Base-by-base conservation (phyloP, 2,797 vertebrate species). In the Ptychadena robeensis region DNA sequence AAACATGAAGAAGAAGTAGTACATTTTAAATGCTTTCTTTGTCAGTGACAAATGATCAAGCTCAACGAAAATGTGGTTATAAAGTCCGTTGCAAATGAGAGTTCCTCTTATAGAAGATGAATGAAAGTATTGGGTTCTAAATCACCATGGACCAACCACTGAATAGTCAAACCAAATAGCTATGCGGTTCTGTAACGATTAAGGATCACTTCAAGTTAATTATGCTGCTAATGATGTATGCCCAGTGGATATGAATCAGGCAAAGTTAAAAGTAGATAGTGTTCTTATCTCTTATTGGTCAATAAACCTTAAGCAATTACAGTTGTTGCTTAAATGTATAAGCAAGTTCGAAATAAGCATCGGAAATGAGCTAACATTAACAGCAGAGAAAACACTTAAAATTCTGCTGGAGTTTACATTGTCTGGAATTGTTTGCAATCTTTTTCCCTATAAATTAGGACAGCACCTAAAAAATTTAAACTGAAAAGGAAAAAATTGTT, bases 191-290 rank as follows among this genome's bases (percentile, higher is more conserved):
- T 83, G 83, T 81, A 81, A 65, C 64, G 73, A 87, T 86, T 87
- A 84, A 67, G 70, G 81, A 67, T 85, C 70, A 83, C 79, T 71
- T 74, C 35, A 73, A 82, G 85, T 82, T 87, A 82, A 86, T 87
- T 85, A 86, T 73, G 68, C 65, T 78, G 81, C 73, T 86, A 83
- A 83, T 86, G 78, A 81, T 78, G 83, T 75, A 80, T 85, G 83
- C 83, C 78, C 83, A 75, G 65, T 65, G 72, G 80, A 83, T 71
- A 83, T 70, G 67, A 76, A 76, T 40, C 71, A 69, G 82, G 75
- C 79, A 37, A 34, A 80, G 78, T 59, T 79, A 85, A 82, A 82
- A 85, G 76, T 35, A 86, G 79, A 81, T 78, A 70, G 53, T 69
- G 67, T 73, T 32, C 74, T 85, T 71, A 86, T 75, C 82, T 82